These are phyloP conservation scores for Dicerorhinus sumatrensis DNA, from an alignment of 2,113 vertebrate species.

Conservation along the genomic window DNA sequence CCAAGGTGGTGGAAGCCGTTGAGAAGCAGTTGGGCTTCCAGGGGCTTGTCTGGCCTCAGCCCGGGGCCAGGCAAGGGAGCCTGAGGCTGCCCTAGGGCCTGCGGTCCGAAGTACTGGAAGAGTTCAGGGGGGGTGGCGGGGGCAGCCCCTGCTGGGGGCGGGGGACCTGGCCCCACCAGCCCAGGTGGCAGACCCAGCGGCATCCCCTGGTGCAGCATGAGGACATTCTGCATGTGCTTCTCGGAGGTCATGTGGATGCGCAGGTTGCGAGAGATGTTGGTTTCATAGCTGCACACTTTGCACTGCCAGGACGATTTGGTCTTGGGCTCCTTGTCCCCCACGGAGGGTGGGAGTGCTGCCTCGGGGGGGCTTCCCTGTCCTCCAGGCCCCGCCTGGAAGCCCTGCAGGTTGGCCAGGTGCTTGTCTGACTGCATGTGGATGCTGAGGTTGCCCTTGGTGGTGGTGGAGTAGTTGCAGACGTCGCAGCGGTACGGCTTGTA, in stretches of 20 bases:
- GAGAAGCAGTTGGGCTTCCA: slow-evolving; percentile 81
- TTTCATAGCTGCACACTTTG: slow-evolving; percentile 87
- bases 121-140: slow-evolving; percentile 72
- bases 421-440: slow-evolving; percentile 89
- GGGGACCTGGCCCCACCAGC: slow-evolving; percentile 78
- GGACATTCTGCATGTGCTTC: slow-evolving; percentile 88
- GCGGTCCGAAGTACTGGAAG: slow-evolving; percentile 82
- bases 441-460: slow-evolving; percentile 88
- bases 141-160: slow-evolving; percentile 63
- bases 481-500: slow-evolving; percentile 88
- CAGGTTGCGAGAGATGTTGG: slow-evolving; percentile 87
- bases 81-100: slow-evolving; percentile 80
- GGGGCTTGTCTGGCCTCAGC: slow-evolving; percentile 80
- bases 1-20: slow-evolving; percentile 80
- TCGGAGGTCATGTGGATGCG: slow-evolving; percentile 88
- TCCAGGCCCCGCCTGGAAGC: slow-evolving; percentile 75
- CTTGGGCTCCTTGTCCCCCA: slow-evolving; percentile 83
- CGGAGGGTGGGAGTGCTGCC: slow-evolving; percentile 34
- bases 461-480: slow-evolving; percentile 87
- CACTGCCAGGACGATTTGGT: slow-evolving; percentile 86
- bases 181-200: slow-evolving; percentile 77
- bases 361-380: slow-evolving; percentile 73
- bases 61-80: slow-evolving; percentile 63
- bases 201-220: slow-evolving; percentile 85
- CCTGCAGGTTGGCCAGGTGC: slow-evolving; percentile 86